Percentiles rank a stretch among this genome's conserved stretches.
Evolutionary conservation across 2,797 vertebrate species (phyloP).

Genomic region (Lepus townsendii): DNA sequence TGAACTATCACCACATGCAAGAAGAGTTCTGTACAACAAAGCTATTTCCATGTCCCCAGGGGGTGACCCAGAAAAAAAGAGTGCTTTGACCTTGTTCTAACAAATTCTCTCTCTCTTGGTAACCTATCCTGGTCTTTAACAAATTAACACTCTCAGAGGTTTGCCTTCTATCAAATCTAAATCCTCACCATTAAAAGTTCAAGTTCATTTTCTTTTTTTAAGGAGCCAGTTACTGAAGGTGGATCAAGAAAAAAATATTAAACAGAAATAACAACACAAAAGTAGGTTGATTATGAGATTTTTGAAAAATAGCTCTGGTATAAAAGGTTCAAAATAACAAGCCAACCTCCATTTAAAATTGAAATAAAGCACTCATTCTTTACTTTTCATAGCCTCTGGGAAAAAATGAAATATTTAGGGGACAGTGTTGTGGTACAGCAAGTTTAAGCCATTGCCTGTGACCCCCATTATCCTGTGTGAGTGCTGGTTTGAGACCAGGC

Average conservation of each 20-base stretch:
- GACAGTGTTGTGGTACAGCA: no score
- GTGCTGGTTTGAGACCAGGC: no score
- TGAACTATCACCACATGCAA: slow-evolving; percentile 34
- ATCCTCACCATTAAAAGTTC: slow-evolving; percentile 60
- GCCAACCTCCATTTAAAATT: slow-evolving; percentile 13
- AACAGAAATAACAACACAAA: slow-evolving; percentile 58
- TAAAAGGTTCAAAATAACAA: slow-evolving; percentile 51
- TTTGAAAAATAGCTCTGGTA: slow-evolving; percentile 30
- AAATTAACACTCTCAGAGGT: slow-evolving; percentile 69
- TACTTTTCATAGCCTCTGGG: not conserved
- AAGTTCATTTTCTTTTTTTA: slow-evolving; percentile 72
- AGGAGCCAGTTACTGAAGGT: slow-evolving; percentile 28
- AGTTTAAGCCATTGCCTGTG: no score
- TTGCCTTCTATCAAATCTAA: slow-evolving; percentile 66
- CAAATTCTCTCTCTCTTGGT: slow-evolving; percentile 57
- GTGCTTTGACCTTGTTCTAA: slow-evolving; percentile 74
- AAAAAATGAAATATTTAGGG: not conserved
- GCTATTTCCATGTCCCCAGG: slow-evolving; percentile 55
- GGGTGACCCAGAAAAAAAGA: slow-evolving; percentile 67
- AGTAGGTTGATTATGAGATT: slow-evolving; percentile 34
- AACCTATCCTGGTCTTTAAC: slow-evolving; percentile 66
- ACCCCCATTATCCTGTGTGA: no score
- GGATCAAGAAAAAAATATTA: slow-evolving; percentile 38
- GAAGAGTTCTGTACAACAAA: slow-evolving; percentile 54
- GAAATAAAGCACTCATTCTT: slow-evolving; percentile 5